Conservation (phyloP, 2,888 invertebrate species). For the Heliconius sara region DNA sequence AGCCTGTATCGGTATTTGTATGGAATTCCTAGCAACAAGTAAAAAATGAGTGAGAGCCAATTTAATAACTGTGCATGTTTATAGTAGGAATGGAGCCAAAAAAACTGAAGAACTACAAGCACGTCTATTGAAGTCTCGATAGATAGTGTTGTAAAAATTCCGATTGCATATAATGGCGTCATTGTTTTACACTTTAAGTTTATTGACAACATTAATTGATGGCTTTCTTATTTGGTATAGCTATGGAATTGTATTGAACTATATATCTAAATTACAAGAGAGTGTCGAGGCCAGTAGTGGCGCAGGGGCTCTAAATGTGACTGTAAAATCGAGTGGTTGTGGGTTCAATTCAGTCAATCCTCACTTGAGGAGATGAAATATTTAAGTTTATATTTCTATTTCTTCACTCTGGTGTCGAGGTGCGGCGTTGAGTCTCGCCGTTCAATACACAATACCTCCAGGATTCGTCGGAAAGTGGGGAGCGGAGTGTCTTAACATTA, state of each 20-base stretch:
- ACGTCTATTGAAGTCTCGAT: conserved; percentile 26
- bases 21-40: background rate
- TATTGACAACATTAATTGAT: conserved; percentile 26
- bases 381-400: no score
- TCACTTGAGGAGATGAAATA: no score
- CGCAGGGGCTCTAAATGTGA: no score
- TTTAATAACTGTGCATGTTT: conserved; percentile 8
- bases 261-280: background rate
- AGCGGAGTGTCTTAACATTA: no score
- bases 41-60: conserved; percentile 8
- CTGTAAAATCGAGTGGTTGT: no score
- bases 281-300: no score
- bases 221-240: conserved; percentile 14
- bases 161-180: conserved; percentile 18
- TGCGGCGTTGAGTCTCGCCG: no score
- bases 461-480: no score
- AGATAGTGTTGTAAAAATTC: conserved; percentile 25
- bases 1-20: background rate
- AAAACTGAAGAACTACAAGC: background rate
- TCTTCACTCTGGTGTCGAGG: no score
- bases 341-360: no score
- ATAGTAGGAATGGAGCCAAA: conserved; percentile 2
- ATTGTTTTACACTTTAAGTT: conserved; percentile 30
- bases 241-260: background rate
- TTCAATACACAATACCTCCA: no score